These are phyloP conservation scores for Neotoxoptera formosana DNA, from an alignment of 1,140 invertebrate genomes.

Conservation along the genomic window DNA sequence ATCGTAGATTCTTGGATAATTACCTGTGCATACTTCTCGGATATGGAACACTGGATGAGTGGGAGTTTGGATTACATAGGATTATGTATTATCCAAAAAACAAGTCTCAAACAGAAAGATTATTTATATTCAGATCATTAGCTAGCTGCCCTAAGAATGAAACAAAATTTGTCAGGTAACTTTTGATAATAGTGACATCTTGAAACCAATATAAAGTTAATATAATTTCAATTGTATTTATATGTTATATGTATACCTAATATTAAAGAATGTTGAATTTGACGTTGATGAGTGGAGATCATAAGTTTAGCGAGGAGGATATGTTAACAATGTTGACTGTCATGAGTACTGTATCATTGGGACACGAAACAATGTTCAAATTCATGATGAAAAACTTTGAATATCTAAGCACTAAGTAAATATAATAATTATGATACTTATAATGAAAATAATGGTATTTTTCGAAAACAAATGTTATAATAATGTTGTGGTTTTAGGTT, in stretches of 20 bases:
- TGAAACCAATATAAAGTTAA: background rate
- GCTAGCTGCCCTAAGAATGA: slow-evolving; percentile 76
- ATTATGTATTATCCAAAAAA: slow-evolving; percentile 75
- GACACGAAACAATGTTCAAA: slow-evolving; percentile 74
- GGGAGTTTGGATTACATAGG: slow-evolving; percentile 78
- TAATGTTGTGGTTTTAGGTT: slow-evolving; percentile 66
- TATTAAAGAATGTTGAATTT: slow-evolving; percentile 70
- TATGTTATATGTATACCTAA: background rate
- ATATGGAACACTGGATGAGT: slow-evolving; percentile 78
- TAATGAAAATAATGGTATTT: background rate
- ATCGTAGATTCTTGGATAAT: slow-evolving; percentile 73
- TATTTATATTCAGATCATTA: slow-evolving; percentile 76
- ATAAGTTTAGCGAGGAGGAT: slow-evolving; percentile 76
- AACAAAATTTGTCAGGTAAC: slow-evolving; percentile 70
- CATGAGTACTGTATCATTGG: slow-evolving; percentile 71
- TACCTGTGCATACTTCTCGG: slow-evolving; percentile 80
- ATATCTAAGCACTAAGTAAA: slow-evolving; percentile 70
- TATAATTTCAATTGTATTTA: slow-evolving; percentile 18
- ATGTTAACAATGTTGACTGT: slow-evolving; percentile 76
- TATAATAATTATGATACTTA: slow-evolving; percentile 51
- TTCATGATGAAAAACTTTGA: slow-evolving; percentile 75
- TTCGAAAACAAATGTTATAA: background rate
- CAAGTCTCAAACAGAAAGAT: slow-evolving; percentile 74
- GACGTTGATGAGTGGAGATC: slow-evolving; percentile 69
- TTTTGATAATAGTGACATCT: background rate